These are phyloP conservation scores for Penaeus monodon DNA, from an alignment of 2,888 invertebrate species.

Conservation along the genomic window DNA sequence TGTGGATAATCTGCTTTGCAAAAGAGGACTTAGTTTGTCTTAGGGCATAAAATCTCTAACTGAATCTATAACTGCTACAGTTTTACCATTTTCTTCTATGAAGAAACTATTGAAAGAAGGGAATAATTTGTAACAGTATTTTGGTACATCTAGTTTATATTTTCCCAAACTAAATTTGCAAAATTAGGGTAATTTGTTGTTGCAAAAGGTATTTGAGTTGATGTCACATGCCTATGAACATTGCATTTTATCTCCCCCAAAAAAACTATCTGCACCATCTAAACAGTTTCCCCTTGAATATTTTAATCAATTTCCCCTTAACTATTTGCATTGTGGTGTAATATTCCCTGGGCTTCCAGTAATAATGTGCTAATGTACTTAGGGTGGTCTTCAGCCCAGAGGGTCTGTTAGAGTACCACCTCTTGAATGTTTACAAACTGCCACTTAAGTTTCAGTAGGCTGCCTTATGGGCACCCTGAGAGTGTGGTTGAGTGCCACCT, in stretches of 20 bases:
- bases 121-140: conserved; percentile 6
- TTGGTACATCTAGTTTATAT: conserved; percentile 12
- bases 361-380: conserved; percentile 39
- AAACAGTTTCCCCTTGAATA: conserved; percentile 30
- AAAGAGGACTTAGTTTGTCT: conserved; percentile 22
- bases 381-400: conserved; percentile 14
- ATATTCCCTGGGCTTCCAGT: conserved; percentile 60
- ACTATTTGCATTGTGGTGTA: conserved; percentile 43
- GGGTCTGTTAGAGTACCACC: conserved; percentile 36
- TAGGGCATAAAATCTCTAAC: conserved; percentile 22
- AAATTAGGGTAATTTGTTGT: too few relatives aligned
- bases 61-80: conserved; percentile 5
- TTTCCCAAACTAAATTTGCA: not conserved
- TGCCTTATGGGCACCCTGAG: too few relatives aligned
- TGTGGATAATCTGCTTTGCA: conserved; percentile 48
- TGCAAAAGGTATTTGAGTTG: conserved; percentile 5
- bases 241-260: conserved; percentile 28
- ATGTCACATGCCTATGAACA: not conserved
- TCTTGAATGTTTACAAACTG: not conserved
- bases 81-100: not conserved
- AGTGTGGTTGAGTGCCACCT: too few relatives aligned
- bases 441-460: too few relatives aligned
- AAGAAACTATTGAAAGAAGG: too few relatives aligned
- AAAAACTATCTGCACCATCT: conserved; percentile 40
- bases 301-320: conserved; percentile 37